Conservation (phyloP, 2,888 invertebrate genomes). For the Leucophora obtusa region DNA sequence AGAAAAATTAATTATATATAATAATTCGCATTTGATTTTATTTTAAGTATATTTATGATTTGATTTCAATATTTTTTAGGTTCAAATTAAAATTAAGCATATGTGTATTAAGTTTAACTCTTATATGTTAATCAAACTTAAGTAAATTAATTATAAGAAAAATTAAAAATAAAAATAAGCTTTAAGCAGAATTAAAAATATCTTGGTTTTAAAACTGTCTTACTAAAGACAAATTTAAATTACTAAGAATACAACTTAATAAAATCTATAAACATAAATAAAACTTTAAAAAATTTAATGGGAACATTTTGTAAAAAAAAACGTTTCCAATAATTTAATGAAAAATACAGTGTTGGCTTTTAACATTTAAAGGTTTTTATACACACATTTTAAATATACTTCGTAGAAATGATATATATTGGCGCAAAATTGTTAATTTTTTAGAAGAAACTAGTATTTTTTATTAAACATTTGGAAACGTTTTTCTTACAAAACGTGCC, state of each 20-base stretch:
- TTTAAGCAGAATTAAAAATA: constrained; percentile 48
- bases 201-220: constrained; percentile 22
- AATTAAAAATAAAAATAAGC: constrained; percentile 44
- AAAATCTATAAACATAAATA: constrained; percentile 16
- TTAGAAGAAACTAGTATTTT: too few species aligned
- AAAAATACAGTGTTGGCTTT: too few species aligned
- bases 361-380: too few species aligned
- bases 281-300: constrained; percentile 13
- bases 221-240: constrained; percentile 5
- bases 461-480: too few species aligned
- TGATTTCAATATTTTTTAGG: constrained; percentile 46
- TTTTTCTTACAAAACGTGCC: too few species aligned
- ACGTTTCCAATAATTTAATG: neutral
- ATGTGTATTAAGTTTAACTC: constrained; percentile 43
- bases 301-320: constrained; percentile 50
- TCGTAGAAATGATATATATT: too few species aligned
- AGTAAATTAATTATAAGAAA: constrained; percentile 33
- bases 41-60: constrained; percentile 55
- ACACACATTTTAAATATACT: too few species aligned
- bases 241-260: constrained; percentile 9
- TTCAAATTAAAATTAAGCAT: constrained; percentile 55
- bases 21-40: constrained; percentile 47
- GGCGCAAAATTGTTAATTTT: too few species aligned
- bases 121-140: constrained; percentile 19
- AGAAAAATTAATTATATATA: constrained; percentile 59